Evolutionary conservation across 1,140 invertebrate genomes (phyloP).

Genomic region (Drosophila simulans): DNA sequence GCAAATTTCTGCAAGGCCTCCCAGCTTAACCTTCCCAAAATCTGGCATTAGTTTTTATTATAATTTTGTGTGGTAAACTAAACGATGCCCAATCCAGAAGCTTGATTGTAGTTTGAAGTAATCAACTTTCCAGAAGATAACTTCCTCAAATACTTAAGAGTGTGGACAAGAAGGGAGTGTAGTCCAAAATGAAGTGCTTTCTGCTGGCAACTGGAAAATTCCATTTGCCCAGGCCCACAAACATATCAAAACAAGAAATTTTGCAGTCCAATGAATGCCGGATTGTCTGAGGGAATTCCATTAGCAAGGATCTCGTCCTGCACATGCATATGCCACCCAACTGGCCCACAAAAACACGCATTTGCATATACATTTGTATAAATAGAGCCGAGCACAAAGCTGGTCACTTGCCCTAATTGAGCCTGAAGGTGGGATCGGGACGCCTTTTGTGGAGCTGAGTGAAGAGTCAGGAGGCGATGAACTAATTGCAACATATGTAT

Average conservation of each 20-base stretch:
- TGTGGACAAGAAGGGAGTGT: neutral
- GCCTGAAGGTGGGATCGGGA: constrained; percentile 14
- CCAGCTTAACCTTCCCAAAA: neutral
- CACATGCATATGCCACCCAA: constrained; percentile 1
- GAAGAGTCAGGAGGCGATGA: constrained; percentile 8
- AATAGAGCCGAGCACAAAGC: constrained; percentile 18
- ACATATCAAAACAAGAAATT: constrained; percentile 22
- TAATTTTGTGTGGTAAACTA: no score
- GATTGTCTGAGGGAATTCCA: constrained; percentile 29
- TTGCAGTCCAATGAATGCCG: constrained; percentile 15
- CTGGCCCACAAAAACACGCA: constrained; percentile 21
- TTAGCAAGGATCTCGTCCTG: constrained; percentile 19
- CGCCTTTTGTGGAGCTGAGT: constrained; percentile 11
- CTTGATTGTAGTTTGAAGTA: neutral
- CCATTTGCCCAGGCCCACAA: constrained; percentile 20
- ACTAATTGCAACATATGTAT: constrained; percentile 53
- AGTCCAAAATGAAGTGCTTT: neutral
- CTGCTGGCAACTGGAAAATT: constrained; percentile 39
- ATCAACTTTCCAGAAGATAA: neutral
- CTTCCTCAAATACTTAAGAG: constrained; percentile 23
- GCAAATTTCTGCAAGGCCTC: constrained; percentile 8
- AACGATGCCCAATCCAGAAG: no score
- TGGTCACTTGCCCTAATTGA: constrained; percentile 54
- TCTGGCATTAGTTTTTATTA: no score
- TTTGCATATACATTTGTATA: constrained; percentile 15